Evolutionary conservation across 2,888 invertebrate genomes (phyloP).

Genomic region (Ectropis crepuscularia): DNA sequence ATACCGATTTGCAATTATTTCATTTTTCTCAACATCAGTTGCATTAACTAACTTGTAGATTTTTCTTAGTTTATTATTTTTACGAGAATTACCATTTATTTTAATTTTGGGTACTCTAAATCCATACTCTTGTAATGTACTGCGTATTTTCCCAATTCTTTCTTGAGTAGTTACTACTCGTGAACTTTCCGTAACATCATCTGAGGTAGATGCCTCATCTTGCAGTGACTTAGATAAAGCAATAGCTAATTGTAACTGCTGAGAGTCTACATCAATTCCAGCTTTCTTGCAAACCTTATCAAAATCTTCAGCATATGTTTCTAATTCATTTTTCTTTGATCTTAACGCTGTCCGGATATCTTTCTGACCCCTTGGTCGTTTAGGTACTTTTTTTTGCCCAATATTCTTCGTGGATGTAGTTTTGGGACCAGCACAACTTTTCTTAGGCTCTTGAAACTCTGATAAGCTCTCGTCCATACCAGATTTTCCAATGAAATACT

Average conservation of each 20-base stretch:
- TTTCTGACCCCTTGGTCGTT: constrained; percentile 65
- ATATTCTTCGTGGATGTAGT: constrained; percentile 45
- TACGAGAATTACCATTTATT: constrained; percentile 47
- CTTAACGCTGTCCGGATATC: constrained; percentile 71
- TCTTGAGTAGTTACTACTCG: constrained; percentile 55
- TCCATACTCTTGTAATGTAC: constrained; percentile 86
- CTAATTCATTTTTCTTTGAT: constrained; percentile 65
- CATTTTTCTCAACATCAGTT: constrained; percentile 60
- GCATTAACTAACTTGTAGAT: constrained; percentile 62
- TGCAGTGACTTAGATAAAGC: constrained; percentile 86
- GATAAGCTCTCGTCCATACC: constrained; percentile 75
- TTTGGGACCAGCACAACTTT: constrained; percentile 58
- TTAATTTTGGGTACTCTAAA: constrained; percentile 78
- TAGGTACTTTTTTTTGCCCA: constrained; percentile 54
- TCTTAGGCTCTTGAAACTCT: constrained; percentile 71
- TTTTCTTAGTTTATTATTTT: constrained; percentile 53
- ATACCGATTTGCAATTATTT: constrained; percentile 66
- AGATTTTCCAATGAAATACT: constrained; percentile 63
- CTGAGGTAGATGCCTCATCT: constrained; percentile 25
- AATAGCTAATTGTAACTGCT: constrained; percentile 88
- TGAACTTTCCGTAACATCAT: constrained; percentile 34
- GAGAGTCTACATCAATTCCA: constrained; percentile 84
- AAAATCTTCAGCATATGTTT: constrained; percentile 71
- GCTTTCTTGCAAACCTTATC: constrained; percentile 71
- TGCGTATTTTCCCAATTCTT: constrained; percentile 70